Evolutionary conservation across 2,797 vertebrate genomes (phyloP).

Genomic region (Varecia variegata): DNA sequence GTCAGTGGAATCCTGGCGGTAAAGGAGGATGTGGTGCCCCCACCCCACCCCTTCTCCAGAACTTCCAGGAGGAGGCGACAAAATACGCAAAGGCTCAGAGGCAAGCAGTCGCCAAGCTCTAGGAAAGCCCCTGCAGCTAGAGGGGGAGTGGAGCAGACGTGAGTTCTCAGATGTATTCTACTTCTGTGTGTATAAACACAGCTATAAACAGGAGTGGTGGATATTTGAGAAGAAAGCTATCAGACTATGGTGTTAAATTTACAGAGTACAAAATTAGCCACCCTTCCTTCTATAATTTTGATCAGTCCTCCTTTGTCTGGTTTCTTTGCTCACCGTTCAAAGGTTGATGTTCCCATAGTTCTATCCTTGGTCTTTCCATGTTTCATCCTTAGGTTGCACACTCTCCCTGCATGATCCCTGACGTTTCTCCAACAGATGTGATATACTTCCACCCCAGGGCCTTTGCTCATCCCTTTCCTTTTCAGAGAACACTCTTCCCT

Average conservation of each 20-base stretch:
- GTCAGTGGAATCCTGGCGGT: too few species aligned
- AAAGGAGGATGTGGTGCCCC: not conserved
- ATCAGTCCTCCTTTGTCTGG: not conserved
- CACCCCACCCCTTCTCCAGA: not conserved
- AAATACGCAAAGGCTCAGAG: not conserved
- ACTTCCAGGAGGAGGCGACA: not conserved
- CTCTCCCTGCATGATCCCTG: not conserved
- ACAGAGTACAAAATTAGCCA: not conserved
- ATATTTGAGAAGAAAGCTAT: not conserved
- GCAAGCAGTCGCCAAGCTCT: not conserved
- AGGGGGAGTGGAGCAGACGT: not conserved
- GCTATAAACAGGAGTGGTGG: not conserved
- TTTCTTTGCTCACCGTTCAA: not conserved
- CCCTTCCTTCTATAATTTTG: not conserved
- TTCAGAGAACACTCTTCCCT: not conserved
- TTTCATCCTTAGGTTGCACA: not conserved
- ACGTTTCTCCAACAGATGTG: not conserved
- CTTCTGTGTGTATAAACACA: not conserved
- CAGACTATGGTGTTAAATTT: not conserved
- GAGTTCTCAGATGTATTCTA: not conserved
- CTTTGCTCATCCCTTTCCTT: not conserved
- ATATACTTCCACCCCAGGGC: not conserved
- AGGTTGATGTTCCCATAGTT: not conserved
- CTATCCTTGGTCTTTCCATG: not conserved
- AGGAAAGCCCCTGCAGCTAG: not conserved